Evolutionary conservation across 2,888 invertebrate species (phyloP).

Genomic region (Dorcus hopei): DNA sequence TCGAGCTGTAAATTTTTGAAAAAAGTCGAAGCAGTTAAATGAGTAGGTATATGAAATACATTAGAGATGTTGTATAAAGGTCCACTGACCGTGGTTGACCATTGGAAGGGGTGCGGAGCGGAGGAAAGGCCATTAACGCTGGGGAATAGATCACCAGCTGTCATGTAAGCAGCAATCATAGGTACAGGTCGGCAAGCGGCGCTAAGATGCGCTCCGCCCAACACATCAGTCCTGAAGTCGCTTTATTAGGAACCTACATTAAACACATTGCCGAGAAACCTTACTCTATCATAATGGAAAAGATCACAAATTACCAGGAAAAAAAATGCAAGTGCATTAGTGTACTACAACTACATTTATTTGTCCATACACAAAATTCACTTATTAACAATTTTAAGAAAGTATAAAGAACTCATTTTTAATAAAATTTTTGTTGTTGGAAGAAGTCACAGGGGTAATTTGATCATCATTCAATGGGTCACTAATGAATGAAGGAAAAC

Average conservation of each 20-base stretch:
- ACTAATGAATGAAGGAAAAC: no score
- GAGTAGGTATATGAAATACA: slow-evolving; percentile 11
- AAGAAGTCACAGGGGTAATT: no score
- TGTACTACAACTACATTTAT: no score
- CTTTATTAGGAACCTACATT: slow-evolving; percentile 20
- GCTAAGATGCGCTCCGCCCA: slow-evolving; percentile 40
- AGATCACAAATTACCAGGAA: no score
- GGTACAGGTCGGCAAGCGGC: slow-evolving; percentile 40
- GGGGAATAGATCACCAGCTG: slow-evolving; percentile 42
- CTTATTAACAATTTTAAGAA: no score
- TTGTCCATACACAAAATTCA: no score
- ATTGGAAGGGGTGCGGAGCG: slow-evolving; percentile 20
- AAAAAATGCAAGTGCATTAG: no score
- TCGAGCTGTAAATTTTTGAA: background rate
- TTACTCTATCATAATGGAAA: no score
- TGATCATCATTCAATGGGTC: no score
- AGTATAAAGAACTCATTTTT: no score
- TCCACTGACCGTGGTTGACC: slow-evolving; percentile 23
- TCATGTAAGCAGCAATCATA: slow-evolving; percentile 40
- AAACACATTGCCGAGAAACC: background rate
- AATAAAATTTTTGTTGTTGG: no score
- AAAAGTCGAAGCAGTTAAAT: no score
- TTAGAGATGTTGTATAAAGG: slow-evolving; percentile 17
- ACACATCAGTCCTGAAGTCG: slow-evolving; percentile 30
- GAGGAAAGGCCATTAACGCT: slow-evolving; percentile 38